Evolutionary conservation across 2,797 vertebrate genomes (phyloP).

Genomic region (Periophthalmus magnuspinnatus): DNA sequence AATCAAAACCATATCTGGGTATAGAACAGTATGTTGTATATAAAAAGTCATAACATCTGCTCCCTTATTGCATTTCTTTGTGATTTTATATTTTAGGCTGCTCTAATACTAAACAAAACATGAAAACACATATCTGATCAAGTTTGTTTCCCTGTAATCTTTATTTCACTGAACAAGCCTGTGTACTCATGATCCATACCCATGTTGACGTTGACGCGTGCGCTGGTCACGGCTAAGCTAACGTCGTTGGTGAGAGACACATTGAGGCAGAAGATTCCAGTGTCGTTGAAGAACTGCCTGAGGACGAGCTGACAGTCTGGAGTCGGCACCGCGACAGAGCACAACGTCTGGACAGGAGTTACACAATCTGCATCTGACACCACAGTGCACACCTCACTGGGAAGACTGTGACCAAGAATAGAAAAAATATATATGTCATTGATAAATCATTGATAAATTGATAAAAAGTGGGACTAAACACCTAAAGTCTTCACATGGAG

Average conservation of each 20-base stretch:
- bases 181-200: conserved; percentile 50
- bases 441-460: too few relatives aligned
- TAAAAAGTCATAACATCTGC: too few relatives aligned
- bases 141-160: too few relatives aligned
- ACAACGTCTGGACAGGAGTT: conserved; percentile 79
- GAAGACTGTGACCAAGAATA: conserved; percentile 73
- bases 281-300: conserved; percentile 86
- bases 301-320: conserved; percentile 89
- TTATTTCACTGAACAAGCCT: too few relatives aligned
- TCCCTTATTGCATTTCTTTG: too few relatives aligned
- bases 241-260: conserved; percentile 89
- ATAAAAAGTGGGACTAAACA: too few relatives aligned
- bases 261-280: conserved; percentile 91
- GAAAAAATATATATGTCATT: neutral
- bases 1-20: too few relatives aligned
- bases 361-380: conserved; percentile 86
- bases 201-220: conserved; percentile 83
- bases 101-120: neutral
- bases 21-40: too few relatives aligned
- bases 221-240: conserved; percentile 86
- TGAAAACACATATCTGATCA: neutral
- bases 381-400: conserved; percentile 88
- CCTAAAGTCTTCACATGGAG: too few relatives aligned
- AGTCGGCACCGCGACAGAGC: conserved; percentile 78
- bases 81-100: too few relatives aligned